Evolutionary conservation across 2,797 vertebrate species (phyloP).

Genomic region (Rhincodon typus): DNA sequence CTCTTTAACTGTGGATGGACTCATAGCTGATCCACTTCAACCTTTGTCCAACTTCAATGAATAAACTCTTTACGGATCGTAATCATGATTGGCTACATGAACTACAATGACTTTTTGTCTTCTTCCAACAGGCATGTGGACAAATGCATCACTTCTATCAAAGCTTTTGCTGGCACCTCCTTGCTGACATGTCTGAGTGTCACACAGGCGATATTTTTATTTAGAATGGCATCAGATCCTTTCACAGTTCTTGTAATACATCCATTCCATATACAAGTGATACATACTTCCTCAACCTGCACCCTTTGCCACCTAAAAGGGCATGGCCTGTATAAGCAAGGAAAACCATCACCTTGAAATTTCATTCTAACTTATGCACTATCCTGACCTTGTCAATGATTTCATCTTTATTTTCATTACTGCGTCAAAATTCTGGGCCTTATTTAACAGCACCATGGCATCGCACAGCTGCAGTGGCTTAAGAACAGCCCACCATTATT

Average conservation of each 20-base stretch:
- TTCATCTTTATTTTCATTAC: neutral
- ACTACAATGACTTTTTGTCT: neutral
- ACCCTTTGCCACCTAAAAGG: neutral
- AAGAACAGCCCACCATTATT: neutral
- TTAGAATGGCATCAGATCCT: neutral
- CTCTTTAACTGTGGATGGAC: neutral
- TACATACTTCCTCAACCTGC: neutral
- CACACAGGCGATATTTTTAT: neutral
- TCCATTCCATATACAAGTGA: neutral
- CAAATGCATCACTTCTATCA: neutral
- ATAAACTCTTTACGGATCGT: neutral
- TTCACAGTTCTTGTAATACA: neutral
- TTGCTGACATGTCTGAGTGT: neutral
- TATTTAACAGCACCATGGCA: neutral
- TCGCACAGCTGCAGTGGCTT: neutral
- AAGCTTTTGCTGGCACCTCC: neutral
- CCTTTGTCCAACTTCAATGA: neutral
- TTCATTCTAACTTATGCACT: too few relatives aligned
- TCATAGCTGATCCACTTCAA: neutral
- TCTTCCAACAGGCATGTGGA: neutral
- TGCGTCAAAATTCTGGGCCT: neutral
- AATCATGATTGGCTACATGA: neutral
- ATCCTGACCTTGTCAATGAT: neutral
- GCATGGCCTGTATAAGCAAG: neutral
- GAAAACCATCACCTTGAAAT: neutral